Percentiles rank a stretch among this genome's conserved stretches.
phyloP scores from a whole-genome alignment of 2,888 invertebrate species.

The Diachrysia chrysitis region DNA sequence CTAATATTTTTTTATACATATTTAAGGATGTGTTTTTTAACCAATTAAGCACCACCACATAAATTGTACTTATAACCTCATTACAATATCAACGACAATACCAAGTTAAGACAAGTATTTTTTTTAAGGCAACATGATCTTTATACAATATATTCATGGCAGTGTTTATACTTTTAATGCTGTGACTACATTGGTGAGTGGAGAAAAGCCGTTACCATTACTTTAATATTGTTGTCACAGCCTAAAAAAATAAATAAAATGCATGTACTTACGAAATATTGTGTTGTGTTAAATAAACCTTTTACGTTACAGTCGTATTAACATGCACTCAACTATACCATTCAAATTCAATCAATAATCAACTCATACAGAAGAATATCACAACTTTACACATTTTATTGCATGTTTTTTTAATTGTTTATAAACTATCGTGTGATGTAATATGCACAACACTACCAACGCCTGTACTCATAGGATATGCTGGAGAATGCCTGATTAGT shows the following conservation, averaged over 20 bases:
- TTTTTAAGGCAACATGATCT: constrained; percentile 24
- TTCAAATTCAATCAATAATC: background rate
- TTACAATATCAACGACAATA: constrained; percentile 7
- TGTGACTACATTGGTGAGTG: background rate
- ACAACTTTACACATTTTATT: background rate
- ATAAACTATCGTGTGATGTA: no score
- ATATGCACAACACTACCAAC: no score
- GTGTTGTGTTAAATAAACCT: background rate
- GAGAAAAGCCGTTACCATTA: background rate
- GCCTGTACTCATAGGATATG: no score
- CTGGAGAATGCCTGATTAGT: background rate
- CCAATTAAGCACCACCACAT: background rate
- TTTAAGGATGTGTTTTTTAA: background rate
- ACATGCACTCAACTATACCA: constrained; percentile 12
- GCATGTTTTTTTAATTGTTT: background rate
- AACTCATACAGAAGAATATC: background rate
- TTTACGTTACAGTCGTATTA: background rate
- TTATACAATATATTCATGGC: constrained; percentile 34
- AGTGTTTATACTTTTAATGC: constrained; percentile 23
- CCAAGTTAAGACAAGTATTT: constrained; percentile 15
- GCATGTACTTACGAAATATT: background rate
- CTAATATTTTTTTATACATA: background rate
- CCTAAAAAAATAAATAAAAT: constrained; percentile 6
- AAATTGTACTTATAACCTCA: constrained; percentile 37
- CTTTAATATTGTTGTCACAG: background rate